Base-by-base conservation (phyloP, 2,888 invertebrate genomes). In the Piscicola geometra region DNA sequence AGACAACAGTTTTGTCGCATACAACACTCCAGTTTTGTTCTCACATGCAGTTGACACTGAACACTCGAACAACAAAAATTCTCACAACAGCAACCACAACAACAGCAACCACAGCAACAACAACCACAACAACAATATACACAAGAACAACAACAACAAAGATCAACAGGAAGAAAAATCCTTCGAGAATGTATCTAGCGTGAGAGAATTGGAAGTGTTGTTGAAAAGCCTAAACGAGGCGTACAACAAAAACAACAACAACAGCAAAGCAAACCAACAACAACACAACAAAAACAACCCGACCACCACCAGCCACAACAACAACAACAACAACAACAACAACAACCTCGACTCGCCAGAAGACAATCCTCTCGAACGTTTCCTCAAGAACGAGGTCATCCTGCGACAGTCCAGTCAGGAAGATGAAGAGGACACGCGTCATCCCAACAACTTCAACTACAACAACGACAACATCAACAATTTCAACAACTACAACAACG, bases 301-400 rank as follows among this genome's bases (percentile, higher is more conserved):
- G 15, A 33, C 9, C n/a, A 9, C 28, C 15, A n/a, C 12, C 9
- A 15, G 18, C 5, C 50, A 36, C 12, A 33, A 25, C 12, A 21
- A 71, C n/a, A 21, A 32, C n/a, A n/a, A 47, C 71, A n/a, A 25
- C 67, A 25, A 30, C 68, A 1, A 41, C n/a, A 21, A 56, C 50
- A 33, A 68, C 68, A 33, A 30, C 68, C 9, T 56, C n/a, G 73
- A 73, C 56, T 73, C 73, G 3, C 28, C 52, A 18, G 73, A 73
- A 9, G 73, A 73, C 36, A 36, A 73, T n/a, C 73, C 73, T 15
- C 35, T 73, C 30, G 25, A 64, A 15, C n/a, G 73, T 18, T 73
- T 73, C 33, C 56, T 73, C 32, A 73, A 60, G 36, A 73, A 73
- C 33, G 73, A 73, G 30, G 64, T 32, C 1, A 52, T 73, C 15